Base-by-base conservation (phyloP, 2,113 vertebrate species). In the Pterocles orientalis region DNA sequence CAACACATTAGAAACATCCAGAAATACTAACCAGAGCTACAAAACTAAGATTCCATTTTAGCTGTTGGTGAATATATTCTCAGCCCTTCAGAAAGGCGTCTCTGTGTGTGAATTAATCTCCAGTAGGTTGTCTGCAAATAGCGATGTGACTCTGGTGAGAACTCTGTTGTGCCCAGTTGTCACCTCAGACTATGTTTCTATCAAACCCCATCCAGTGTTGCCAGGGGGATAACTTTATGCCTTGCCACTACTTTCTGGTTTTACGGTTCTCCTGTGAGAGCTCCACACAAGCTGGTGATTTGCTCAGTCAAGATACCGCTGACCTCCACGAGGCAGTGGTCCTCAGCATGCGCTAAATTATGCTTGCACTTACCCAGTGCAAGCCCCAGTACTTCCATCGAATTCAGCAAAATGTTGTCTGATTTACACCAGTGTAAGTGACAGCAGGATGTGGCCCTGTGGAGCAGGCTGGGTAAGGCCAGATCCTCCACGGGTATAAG, bases 381-480 rank as follows among this genome's bases (percentile, higher is more conserved):
- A 50, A 82, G 50, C 86, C 71, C 31, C 70, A 76, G 28, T 58
- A 66, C 68, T 53, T 90, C 60, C 69, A 75, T 5, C 14, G 86
- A 78, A 16, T 73, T 92, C 68, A 90, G 68, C 80, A 83, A 81
- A 95, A 84, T 7, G 12, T 48, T 34, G 13, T 34, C 76, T 36
- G 9, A 60, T 96, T 81, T 86, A 81, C 82, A 78, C 39, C 34
- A 34, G 23, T 0, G 1, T 45, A 75, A 72, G 3, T 18, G 23
- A 73, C 71, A 77, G 75, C 50, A 86, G 85, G 68, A 84, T 93
- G 56, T 90, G 72, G 80, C 57, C 68, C 56, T 14, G 6, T 31
- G 26, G 60, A 75, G 19, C 53, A 57, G 64, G 48, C 39, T 86
- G 60, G 88, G n/a, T 71, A 79, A 68, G 45, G 69, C 50, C 76